Percentiles rank a stretch among this genome's conserved stretches.
These are phyloP conservation scores for Larimichthys crocea DNA, from an alignment of 2,113 vertebrate genomes.

Conservation along the genomic window DNA sequence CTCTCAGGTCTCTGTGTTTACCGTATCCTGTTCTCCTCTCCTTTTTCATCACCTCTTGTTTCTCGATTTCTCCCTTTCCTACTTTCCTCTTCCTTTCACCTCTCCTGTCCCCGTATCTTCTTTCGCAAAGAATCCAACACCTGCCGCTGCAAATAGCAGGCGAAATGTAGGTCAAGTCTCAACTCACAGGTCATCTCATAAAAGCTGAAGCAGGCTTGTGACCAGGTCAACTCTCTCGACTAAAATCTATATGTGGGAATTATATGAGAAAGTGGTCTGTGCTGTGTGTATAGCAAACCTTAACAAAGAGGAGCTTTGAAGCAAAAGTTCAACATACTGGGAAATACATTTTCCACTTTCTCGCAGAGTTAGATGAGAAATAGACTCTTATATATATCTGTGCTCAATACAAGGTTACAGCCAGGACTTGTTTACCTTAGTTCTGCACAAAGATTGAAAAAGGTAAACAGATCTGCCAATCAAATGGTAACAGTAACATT, in stretches of 20 bases:
- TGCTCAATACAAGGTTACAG: not conserved
- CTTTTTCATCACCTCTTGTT: not conserved
- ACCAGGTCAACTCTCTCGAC: constrained; percentile 27
- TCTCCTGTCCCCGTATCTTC: not conserved
- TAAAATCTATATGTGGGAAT: constrained; percentile 8
- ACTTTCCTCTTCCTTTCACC: not conserved
- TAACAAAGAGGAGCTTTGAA: not conserved
- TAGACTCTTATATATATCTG: too few relatives aligned
- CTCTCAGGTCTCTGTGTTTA: not conserved
- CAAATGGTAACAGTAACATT: too few relatives aligned
- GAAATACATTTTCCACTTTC: not conserved
- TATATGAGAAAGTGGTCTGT: not conserved
- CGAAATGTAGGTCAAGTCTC: constrained; percentile 40
- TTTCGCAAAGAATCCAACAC: not conserved
- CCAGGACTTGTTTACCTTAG: not conserved
- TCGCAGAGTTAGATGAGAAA: not conserved
- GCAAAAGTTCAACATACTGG: not conserved
- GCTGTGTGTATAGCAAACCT: not conserved
- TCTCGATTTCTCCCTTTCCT: not conserved
- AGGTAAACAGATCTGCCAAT: too few relatives aligned
- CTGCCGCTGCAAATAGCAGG: constrained; percentile 34
- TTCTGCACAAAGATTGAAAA: too few relatives aligned
- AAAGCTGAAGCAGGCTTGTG: constrained; percentile 43
- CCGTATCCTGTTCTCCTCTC: constrained; percentile 1
- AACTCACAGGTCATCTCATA: constrained; percentile 37